Conservation (phyloP, 2,113 vertebrate genomes). For the Pelmatolapia mariae region DNA sequence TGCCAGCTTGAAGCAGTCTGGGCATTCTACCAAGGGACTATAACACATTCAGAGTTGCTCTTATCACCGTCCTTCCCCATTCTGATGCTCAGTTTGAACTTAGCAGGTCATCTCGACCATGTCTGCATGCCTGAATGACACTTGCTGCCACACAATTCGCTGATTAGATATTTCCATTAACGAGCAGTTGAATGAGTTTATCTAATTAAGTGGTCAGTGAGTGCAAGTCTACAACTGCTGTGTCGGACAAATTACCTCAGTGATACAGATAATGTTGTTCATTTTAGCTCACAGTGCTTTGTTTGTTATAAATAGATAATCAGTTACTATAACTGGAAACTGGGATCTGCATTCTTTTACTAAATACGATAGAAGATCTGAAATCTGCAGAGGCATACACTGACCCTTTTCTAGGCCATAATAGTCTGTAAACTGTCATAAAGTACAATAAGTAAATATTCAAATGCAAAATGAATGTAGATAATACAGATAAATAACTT, state of each 20-base stretch:
- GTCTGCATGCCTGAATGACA: background rate
- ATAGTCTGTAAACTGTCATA: background rate
- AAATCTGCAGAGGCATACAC: background rate
- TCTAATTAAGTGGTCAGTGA: background rate
- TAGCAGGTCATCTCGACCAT: background rate
- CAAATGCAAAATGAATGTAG: background rate
- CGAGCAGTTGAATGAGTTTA: background rate
- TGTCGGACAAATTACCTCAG: background rate
- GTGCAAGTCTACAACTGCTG: background rate
- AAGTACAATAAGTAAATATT: background rate
- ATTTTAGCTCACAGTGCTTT: background rate
- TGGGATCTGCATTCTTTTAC: background rate
- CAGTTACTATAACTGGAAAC: background rate
- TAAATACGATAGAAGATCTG: background rate
- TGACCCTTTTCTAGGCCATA: background rate
- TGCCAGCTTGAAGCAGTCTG: background rate
- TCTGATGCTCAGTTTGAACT: background rate
- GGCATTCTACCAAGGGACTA: background rate
- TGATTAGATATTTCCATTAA: background rate
- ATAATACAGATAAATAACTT: background rate
- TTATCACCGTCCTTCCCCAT: background rate
- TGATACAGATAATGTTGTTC: background rate
- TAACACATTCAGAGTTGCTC: background rate
- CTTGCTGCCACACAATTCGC: background rate
- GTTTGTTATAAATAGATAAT: background rate